A percentile compares a stretch with the other conserved stretches of the same genome.
Evolutionary conservation across 2,113 vertebrate genomes (phyloP).

Genomic region (Lampris megalopsis): DNA sequence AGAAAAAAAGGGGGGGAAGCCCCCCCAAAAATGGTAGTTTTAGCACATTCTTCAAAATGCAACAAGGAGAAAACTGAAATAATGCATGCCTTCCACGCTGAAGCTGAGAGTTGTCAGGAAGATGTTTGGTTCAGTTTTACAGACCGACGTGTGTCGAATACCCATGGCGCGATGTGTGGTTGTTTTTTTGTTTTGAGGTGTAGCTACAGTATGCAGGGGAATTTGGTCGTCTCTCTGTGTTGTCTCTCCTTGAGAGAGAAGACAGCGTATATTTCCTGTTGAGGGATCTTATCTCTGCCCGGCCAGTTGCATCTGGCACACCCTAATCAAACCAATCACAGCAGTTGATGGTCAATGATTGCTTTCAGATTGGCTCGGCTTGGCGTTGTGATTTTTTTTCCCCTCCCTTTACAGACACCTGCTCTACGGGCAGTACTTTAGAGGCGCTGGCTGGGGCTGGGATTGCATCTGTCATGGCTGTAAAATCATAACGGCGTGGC

Average conservation of each 20-base stretch:
- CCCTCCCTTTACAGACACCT: constrained; percentile 60
- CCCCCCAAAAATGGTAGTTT: neutral
- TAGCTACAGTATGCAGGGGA: constrained; percentile 4
- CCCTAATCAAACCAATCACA: constrained; percentile 81
- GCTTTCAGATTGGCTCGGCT: constrained; percentile 76
- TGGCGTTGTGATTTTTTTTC: constrained; percentile 19
- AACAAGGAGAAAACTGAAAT: constrained; percentile 13
- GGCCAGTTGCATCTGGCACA: constrained; percentile 72
- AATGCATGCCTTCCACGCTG: constrained; percentile 22
- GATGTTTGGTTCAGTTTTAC: constrained; percentile 33
- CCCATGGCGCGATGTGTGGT: constrained; percentile 12
- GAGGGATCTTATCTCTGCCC: constrained; percentile 55
- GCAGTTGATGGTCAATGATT: constrained; percentile 78
- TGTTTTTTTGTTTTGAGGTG: neutral
- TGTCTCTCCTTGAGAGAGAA: constrained; percentile 58
- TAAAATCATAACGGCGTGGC: constrained; percentile 40
- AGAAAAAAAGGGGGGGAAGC: too few relatives aligned
- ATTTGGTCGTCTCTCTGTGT: constrained; percentile 21
- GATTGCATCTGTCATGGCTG: constrained; percentile 49
- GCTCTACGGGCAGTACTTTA: constrained; percentile 49
- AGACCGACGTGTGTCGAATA: constrained; percentile 38
- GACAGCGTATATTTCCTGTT: constrained; percentile 74
- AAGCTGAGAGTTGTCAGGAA: neutral
- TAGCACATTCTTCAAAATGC: neutral
- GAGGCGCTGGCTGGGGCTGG: constrained; percentile 30